Percentiles rank a stretch among this genome's conserved stretches.
phyloP scores from a whole-genome alignment of 2,888 invertebrate species.

The Cremastobaeus sp. region DNA sequence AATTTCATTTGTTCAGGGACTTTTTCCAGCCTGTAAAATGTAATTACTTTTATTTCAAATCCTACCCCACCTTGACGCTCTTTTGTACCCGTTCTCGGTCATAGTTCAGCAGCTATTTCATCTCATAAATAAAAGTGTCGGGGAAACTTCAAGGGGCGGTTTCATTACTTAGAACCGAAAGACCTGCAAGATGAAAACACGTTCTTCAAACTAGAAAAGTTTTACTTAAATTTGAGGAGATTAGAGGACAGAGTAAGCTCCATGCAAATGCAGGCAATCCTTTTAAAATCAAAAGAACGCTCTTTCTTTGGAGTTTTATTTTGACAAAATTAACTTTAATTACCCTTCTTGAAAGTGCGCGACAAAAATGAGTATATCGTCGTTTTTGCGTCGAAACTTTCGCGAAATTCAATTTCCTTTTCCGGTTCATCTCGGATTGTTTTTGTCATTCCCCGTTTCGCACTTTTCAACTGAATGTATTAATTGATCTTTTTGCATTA shows the following conservation, averaged over 20 bases:
- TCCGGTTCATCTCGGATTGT: no score
- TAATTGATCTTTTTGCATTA: constrained; percentile 12
- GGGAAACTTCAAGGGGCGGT: constrained; percentile 49
- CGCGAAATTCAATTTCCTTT: no score
- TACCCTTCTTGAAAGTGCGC: no score
- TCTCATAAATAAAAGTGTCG: constrained; percentile 59
- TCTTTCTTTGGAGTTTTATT: no score
- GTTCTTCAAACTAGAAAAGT: constrained; percentile 58
- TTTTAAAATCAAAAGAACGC: no score
- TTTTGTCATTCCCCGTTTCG: no score
- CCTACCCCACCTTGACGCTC: constrained; percentile 15
- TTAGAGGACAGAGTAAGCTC: constrained; percentile 36
- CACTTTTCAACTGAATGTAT: no score
- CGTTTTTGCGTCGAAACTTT: no score
- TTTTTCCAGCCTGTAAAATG: background rate
- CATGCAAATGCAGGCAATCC: constrained; percentile 29
- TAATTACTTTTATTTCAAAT: constrained; percentile 42
- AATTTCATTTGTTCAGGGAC: background rate
- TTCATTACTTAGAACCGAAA: constrained; percentile 58
- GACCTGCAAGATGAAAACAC: constrained; percentile 55
- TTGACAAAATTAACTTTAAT: no score
- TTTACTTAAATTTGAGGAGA: constrained; percentile 52
- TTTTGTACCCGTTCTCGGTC: constrained; percentile 12
- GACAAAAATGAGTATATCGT: no score
- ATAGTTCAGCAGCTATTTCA: constrained; percentile 52